Base-by-base conservation (phyloP, 2,113 vertebrate species). In the Myanophis thanlyinensis region DNA sequence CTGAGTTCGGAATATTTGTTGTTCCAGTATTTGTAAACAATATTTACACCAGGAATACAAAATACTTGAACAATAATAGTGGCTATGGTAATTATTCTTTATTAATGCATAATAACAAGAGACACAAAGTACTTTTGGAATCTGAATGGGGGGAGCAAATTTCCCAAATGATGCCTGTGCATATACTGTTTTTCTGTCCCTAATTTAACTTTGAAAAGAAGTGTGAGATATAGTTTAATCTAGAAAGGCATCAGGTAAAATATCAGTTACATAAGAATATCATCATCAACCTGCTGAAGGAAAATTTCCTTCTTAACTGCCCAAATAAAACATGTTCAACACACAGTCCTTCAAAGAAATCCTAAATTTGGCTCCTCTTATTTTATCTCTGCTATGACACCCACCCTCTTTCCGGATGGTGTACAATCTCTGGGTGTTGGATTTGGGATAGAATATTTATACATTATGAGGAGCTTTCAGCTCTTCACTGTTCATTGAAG, bases 321-420 rank as follows among this genome's bases (percentile, higher is more conserved):
- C 15, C 88, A 92, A 94, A 92, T 53, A 53, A 92, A 84, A 89
- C 46, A 89, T 80, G 47, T 54, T 0, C 2, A 94, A 23, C 51
- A 91, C 86, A 92, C 89, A 87, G 49, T 95, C 94, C 89, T 95
- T 92, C 49, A 94, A 80, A 93, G 87, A 30, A 93, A 92, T 54
- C 54, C 89, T 92, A 94, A 94, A 93, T 93, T 93, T 56, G 85
- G 90, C 8, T 47, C 90, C 48, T 89, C 89, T 85, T 85, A 67
- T 54, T 92, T 73, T 87, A 93, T 44, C 93, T 62, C 94, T 35
- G 1, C 85, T 91, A 67, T 93, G 95, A 93, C 15, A 93, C 25
- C 27, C 27, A 59, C 56, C 56, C 56, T 59, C 56, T 59, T 27
- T 59, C 25, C 0, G 9, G 56, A 59, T 59, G 27, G 56, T 59